These are phyloP conservation scores for Gnathonemus echidnorhynchus DNA, from an alignment of 2,113 vertebrate species.

Conservation along the genomic window DNA sequence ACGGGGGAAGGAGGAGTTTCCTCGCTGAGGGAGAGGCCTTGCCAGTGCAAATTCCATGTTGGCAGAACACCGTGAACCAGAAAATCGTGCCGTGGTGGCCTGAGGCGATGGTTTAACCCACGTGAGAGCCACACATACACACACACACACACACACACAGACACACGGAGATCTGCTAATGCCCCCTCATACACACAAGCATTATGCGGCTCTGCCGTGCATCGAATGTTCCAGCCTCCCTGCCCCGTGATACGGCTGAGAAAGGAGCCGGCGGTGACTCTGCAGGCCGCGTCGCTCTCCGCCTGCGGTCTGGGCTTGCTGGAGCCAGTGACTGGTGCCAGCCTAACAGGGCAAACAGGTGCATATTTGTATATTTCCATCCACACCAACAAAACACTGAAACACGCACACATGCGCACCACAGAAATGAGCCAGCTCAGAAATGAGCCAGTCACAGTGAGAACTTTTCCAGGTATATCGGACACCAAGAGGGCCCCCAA, in stretches of 20 bases:
- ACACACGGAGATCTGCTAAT: not conserved
- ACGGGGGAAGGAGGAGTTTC: not conserved
- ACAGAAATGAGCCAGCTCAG: not conserved
- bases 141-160: not conserved
- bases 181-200: not conserved
- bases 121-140: not conserved
- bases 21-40: not conserved
- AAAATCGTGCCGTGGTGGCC: not conserved
- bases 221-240: not conserved
- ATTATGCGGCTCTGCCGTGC: not conserved
- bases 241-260: not conserved
- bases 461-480: not conserved
- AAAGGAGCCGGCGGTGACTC: not conserved
- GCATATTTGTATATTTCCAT: conserved; percentile 9
- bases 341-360: not conserved
- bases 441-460: not conserved
- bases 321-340: not conserved
- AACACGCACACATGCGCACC: not conserved
- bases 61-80: not conserved
- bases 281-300: not conserved
- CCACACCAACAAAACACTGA: not conserved
- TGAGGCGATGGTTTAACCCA: not conserved
- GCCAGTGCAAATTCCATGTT: not conserved
- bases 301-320: not conserved
- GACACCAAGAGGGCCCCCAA: not conserved